A percentile compares a stretch with the other conserved stretches of the same genome.
Conservation (phyloP, 2,797 vertebrate genomes). For the Calcarius lapponicus region DNA sequence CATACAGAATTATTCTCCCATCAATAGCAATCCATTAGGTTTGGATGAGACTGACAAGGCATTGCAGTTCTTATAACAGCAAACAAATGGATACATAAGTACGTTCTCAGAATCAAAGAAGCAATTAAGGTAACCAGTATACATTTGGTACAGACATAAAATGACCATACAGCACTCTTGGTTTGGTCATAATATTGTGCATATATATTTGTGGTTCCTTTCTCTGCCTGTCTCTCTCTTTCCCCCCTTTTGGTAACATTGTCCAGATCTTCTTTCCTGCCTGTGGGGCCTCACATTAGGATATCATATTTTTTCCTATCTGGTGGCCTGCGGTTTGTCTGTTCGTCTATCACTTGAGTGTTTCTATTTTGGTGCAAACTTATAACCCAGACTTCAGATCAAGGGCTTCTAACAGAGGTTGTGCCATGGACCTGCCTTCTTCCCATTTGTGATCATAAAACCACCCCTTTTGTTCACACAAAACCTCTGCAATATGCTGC, state of each 20-base stretch:
- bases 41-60: not conserved
- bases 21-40: not conserved
- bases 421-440: constrained; percentile 7
- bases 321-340: constrained; percentile 72
- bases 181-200: not conserved
- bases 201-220: not conserved
- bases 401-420: constrained; percentile 34
- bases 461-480: not conserved
- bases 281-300: constrained; percentile 72
- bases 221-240: not conserved
- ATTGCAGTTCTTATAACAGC: not conserved
- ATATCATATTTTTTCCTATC: constrained; percentile 70
- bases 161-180: not conserved
- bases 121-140: not conserved
- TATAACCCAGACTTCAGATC: constrained; percentile 69
- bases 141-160: not conserved
- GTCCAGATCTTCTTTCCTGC: constrained; percentile 67
- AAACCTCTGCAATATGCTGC: not conserved
- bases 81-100: not conserved
- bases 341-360: constrained; percentile 68
- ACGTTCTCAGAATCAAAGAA: not conserved
- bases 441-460: not conserved
- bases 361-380: constrained; percentile 74
- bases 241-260: constrained; percentile 51
- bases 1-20: not conserved